Percentiles rank a stretch among this genome's conserved stretches.
Conservation (phyloP, 30 jellyfish, hydroid and myxozoan species). For the Hydra vulgaris region DNA sequence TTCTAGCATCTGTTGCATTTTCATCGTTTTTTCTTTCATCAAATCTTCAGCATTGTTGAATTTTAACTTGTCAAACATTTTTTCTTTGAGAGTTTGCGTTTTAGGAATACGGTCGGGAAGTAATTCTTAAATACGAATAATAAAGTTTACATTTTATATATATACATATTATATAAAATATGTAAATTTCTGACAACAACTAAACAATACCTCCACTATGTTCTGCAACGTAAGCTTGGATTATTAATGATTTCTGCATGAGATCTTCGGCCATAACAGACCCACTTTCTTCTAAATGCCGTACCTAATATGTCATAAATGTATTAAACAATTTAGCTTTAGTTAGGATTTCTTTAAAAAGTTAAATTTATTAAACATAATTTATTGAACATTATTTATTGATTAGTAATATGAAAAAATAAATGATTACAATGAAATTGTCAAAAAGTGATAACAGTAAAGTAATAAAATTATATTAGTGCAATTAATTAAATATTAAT, state of each 20-base stretch:
- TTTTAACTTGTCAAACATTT: conserved; percentile 70
- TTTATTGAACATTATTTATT: not conserved
- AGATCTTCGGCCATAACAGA: conserved; percentile 83
- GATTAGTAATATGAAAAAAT: not conserved
- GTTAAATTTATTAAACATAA: too few relatives aligned
- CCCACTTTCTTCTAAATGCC: conserved; percentile 87
- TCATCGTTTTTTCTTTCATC: conserved; percentile 51
- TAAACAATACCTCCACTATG: conserved; percentile 35
- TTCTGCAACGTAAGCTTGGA: conserved; percentile 62
- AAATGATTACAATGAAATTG: too few relatives aligned
- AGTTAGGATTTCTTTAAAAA: too few relatives aligned
- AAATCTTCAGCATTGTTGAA: conserved; percentile 55
- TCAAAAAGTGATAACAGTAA: too few relatives aligned
- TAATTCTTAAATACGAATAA: conserved; percentile 22
- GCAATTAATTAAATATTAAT: too few relatives aligned
- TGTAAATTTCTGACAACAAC: too few relatives aligned
- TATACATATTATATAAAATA: too few relatives aligned
- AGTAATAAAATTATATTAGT: too few relatives aligned
- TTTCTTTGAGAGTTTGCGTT: conserved; percentile 63
- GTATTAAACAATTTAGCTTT: too few relatives aligned
- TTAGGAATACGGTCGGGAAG: conserved; percentile 33
- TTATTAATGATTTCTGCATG: conserved; percentile 74
- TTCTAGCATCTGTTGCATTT: conserved; percentile 83
- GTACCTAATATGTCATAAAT: conserved; percentile 38
- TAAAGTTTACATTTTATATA: not conserved